Evolutionary conservation across 2,797 vertebrate genomes (phyloP).

Genomic region (Malacoraja senta): DNA sequence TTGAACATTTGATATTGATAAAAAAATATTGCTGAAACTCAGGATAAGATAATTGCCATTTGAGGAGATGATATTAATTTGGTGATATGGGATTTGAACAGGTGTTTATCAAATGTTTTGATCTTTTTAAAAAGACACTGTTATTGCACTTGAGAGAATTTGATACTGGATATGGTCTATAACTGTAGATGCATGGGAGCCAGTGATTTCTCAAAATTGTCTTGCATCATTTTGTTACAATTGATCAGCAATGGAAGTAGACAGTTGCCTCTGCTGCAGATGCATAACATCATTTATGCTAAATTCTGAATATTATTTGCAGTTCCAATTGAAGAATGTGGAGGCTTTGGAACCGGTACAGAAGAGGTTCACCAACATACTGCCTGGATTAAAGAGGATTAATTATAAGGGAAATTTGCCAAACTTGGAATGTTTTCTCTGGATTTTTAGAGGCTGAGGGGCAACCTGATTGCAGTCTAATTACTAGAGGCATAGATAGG

Average conservation of each 20-base stretch:
- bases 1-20: neutral
- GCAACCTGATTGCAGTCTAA: too few relatives aligned
- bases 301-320: too few relatives aligned
- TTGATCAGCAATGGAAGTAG: neutral
- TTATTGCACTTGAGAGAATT: neutral
- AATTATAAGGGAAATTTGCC: too few relatives aligned
- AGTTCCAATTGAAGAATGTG: too few relatives aligned
- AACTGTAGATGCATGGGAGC: neutral
- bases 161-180: neutral
- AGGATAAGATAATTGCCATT: neutral
- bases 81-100: neutral
- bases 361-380: too few relatives aligned
- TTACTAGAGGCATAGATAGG: too few relatives aligned
- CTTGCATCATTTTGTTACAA: neutral
- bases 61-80: neutral
- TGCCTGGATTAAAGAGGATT: too few relatives aligned
- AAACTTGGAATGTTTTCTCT: too few relatives aligned
- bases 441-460: too few relatives aligned
- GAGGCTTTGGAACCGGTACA: too few relatives aligned
- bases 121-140: neutral
- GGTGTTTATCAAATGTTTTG: neutral
- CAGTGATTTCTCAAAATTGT: neutral
- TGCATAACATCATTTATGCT: too few relatives aligned
- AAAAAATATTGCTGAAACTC: neutral
- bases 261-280: neutral